phyloP scores from a whole-genome alignment of 2,888 invertebrate genomes.

The Torymus texanus region DNA sequence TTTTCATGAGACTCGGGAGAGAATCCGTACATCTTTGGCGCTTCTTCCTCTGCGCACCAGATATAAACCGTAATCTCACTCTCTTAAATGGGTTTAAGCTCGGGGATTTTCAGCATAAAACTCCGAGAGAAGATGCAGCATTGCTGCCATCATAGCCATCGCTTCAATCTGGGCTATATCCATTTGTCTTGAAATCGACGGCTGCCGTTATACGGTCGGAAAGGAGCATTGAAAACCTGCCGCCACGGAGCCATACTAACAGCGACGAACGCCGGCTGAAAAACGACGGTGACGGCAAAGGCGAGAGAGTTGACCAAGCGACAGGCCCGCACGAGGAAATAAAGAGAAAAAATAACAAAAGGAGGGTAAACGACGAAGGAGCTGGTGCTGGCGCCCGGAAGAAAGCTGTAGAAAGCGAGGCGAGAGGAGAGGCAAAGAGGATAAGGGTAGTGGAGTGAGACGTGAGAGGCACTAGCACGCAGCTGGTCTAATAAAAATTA shows the following conservation, averaged over 20 bases:
- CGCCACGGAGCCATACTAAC: not conserved
- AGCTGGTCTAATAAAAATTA: slow-evolving; percentile 20
- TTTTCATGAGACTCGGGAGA: too few relatives aligned
- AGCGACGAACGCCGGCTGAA: too few relatives aligned
- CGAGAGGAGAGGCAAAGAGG: not conserved
- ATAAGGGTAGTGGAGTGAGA: not conserved
- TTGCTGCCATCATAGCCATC: not conserved
- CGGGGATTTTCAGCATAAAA: slow-evolving; percentile 33
- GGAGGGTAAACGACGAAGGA: slow-evolving; percentile 7
- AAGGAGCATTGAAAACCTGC: slow-evolving; percentile 9
- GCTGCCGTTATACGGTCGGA: not conserved
- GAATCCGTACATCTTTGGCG: too few relatives aligned
- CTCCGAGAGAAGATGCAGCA: not conserved
- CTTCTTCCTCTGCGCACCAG: too few relatives aligned
- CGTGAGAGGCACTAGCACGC: not conserved
- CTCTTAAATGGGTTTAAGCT: slow-evolving; percentile 55
- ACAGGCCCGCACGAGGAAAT: not conserved
- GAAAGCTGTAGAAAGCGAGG: not conserved
- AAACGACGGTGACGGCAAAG: too few relatives aligned
- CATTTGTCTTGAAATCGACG: not conserved
- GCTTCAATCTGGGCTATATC: not conserved
- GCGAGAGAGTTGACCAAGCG: too few relatives aligned
- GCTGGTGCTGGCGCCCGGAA: not conserved
- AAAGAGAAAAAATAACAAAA: not conserved
- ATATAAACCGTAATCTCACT: slow-evolving; percentile 59